Base-by-base conservation (phyloP, 2,113 vertebrate species). In the Nestor notabilis region DNA sequence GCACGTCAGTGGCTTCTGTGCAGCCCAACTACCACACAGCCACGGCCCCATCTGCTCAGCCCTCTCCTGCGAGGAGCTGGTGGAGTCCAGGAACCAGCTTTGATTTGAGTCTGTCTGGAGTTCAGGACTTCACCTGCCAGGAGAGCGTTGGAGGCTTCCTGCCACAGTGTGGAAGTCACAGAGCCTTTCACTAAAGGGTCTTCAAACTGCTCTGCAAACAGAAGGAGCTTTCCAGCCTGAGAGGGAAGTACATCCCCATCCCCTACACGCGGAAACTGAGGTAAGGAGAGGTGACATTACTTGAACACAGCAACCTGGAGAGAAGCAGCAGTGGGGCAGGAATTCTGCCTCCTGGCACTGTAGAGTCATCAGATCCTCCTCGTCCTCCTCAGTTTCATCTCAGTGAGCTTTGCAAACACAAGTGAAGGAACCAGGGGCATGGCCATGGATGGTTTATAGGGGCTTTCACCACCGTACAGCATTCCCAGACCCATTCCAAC, bases 381-480 rank as follows among this genome's bases (percentile, higher is more conserved):
- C 50, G 44, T 84, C 70, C 47, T 77, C 55, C 79, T 65, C 63
- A 4, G 56, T 28, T 93, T 46, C 68, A 33, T 18, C 52, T 82
- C 79, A 7, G 15, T 5, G 55, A 83, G 56, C 33, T 70, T 49
- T 50, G 50, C 63, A 33, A 75, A 28, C 0, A 4, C 44, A 53
- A 31, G 83, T 0, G 2, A 39, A 65, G 44, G 50, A 75, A 17
- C 7, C 13, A 20, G 39, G 60, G 29, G 24, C 8, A 23, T n/a
- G 28, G 5, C 5, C 21, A 2, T 0, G 4, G 69, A 8, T 1
- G 18, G 28, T 33, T 65, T 1, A 3, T 13, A 18, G 29, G 35
- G 58, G 47, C 39, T n/a, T 55, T 31, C 39, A 10, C 1, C 1
- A 0, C 63, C 1, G 2, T 5, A 13, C 0, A 3, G 66, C 61